phyloP scores from a whole-genome alignment of 2,113 vertebrate genomes.

The Periophthalmus modestus region DNA sequence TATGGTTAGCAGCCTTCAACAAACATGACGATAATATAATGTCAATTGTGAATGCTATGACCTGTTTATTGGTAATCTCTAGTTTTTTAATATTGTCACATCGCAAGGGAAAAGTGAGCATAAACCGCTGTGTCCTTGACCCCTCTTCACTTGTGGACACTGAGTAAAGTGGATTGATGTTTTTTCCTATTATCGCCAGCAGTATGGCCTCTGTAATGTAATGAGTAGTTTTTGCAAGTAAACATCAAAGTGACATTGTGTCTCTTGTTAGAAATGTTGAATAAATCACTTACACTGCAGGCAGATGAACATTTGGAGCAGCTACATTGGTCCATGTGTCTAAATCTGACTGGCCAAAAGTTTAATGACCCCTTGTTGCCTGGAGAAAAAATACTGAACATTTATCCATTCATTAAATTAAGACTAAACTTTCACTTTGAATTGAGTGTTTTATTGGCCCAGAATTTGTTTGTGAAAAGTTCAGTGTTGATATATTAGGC shows the following conservation, averaged over 20 bases:
- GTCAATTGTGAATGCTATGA: background rate
- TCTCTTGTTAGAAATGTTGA: conserved; percentile 54
- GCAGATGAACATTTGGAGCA: conserved; percentile 38
- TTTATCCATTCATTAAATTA: conserved; percentile 22
- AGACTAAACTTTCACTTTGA: conserved; percentile 27
- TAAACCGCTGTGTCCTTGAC: conserved; percentile 7
- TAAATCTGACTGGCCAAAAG: conserved; percentile 40
- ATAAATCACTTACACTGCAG: conserved; percentile 43
- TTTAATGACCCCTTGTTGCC: conserved; percentile 41
- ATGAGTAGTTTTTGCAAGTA: conserved; percentile 39
- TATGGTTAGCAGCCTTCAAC: background rate
- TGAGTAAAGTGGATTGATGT: conserved; percentile 2
- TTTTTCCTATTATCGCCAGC: conserved; percentile 17
- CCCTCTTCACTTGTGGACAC: conserved; percentile 5
- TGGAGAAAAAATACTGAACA: conserved; percentile 22
- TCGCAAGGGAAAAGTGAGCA: background rate
- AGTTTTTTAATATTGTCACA: background rate
- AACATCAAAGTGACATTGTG: conserved; percentile 36
- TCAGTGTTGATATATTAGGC: conserved; percentile 9
- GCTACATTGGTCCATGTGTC: conserved; percentile 17
- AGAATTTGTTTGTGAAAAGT: conserved; percentile 20
- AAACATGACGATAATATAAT: background rate
- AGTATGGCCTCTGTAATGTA: conserved; percentile 30
- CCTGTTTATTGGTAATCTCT: background rate
- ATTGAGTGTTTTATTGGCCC: conserved; percentile 44